Percentiles rank a stretch among this genome's conserved stretches.
Conservation (phyloP, 2,888 invertebrate species). For the Pterostichus madidus region DNA sequence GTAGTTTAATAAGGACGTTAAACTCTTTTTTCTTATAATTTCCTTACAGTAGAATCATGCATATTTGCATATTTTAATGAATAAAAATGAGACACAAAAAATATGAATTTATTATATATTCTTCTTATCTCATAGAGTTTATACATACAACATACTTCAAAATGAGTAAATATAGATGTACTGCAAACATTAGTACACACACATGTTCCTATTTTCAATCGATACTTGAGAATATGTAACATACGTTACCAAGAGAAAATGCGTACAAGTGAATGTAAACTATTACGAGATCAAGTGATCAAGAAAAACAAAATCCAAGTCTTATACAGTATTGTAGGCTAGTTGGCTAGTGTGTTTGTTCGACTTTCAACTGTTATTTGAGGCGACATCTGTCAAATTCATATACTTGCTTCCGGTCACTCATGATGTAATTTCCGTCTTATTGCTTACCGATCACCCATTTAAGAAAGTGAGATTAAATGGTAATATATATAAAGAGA, state of each 20-base stretch:
- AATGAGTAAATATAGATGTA: neutral
- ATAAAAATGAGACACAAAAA: slow-evolving; percentile 11
- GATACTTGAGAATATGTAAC: neutral
- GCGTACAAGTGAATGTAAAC: slow-evolving; percentile 19
- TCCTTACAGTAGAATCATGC: neutral
- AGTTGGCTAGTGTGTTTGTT: slow-evolving; percentile 31
- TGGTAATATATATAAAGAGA: neutral
- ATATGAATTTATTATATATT: slow-evolving; percentile 10
- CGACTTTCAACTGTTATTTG: slow-evolving; percentile 35
- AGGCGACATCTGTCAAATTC: slow-evolving; percentile 43
- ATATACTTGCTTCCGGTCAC: slow-evolving; percentile 13
- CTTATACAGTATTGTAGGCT: slow-evolving; percentile 26
- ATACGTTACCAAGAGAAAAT: slow-evolving; percentile 7
- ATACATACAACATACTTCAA: neutral
- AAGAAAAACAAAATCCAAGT: slow-evolving; percentile 27
- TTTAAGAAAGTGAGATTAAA: slow-evolving; percentile 4
- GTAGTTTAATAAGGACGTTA: slow-evolving; percentile 21
- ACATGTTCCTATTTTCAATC: neutral
- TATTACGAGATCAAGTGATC: slow-evolving; percentile 11
- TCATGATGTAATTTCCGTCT: slow-evolving; percentile 9
- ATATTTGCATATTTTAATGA: slow-evolving; percentile 35
- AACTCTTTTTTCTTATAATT: slow-evolving; percentile 19
- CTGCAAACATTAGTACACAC: neutral
- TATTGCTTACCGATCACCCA: neutral
- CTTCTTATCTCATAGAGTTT: neutral